Evolutionary conservation across 2,113 vertebrate species (phyloP), one percentile per base, ranked within the genome.

Genomic region (Centropus unirufus): DNA sequence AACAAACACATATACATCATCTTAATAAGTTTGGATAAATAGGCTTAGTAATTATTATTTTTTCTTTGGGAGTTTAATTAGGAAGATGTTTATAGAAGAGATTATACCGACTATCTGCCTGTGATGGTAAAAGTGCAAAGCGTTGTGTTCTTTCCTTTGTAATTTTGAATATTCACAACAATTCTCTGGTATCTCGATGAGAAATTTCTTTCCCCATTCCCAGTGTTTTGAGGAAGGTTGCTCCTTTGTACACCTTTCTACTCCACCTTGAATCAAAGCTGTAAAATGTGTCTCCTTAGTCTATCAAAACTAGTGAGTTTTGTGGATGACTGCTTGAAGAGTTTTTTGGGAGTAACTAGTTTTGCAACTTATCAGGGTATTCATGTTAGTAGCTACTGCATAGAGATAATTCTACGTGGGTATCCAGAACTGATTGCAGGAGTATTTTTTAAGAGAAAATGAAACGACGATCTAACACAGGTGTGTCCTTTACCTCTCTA

Each of bases 21-120:
- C 40, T 69, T 83, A 78, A 59, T 82, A 93, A 70, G 26, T 94
- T 95, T n/a, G 13, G 68, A 58, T 94, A 77, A 90, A 55, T 62
- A 14, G 20, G 13, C 32, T 83, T 54, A 72, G 40, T 51, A 30
- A 74, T 49, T 49, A 49, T 49, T 23, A 49, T 61, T 79, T 27
- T 88, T 94, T 62, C 30, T 87, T 92, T 92, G 55, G 29, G 84
- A 75, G 40, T 90, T 88, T 95, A 96, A 90, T 96, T 92, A 90
- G 69, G 63, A 79, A 93, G 29, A 63, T 61, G 16, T 88, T 92
- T 93, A 46, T 59, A 42, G 61, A 76, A 62, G 46, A 83, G 54
- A 62, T 95, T 63, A 26, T 39, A 26, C 14, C 52, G 26, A n/a
- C 44, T 58, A 54, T 82, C 39, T 90, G 27, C 42, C n/a, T 59